Percentiles rank a stretch among this genome's conserved stretches.
phyloP scores from a whole-genome alignment of 2,888 invertebrate genomes.

The Argynnis bischoffii region DNA sequence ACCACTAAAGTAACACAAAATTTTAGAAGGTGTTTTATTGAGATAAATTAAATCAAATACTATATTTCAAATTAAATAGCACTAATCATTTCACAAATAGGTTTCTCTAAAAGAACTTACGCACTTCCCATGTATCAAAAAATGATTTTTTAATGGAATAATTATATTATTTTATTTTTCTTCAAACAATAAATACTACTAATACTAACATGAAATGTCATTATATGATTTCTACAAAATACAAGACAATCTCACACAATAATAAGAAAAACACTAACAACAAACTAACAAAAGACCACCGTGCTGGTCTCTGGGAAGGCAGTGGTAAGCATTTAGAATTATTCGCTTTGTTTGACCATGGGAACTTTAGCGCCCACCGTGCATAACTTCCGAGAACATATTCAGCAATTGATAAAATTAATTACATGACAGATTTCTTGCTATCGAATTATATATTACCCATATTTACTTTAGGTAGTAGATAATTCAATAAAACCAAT shows the following conservation, averaged over 20 bases:
- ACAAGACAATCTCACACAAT: slow-evolving; percentile 42
- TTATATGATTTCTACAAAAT: slow-evolving; percentile 18
- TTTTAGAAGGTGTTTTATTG: too few relatives aligned
- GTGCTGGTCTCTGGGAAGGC: slow-evolving; percentile 63
- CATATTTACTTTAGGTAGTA: neutral
- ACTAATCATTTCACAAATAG: too few relatives aligned
- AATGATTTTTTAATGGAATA: neutral
- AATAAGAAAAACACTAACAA: slow-evolving; percentile 51
- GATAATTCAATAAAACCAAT: too few relatives aligned
- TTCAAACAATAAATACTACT: slow-evolving; percentile 6
- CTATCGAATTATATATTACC: slow-evolving; percentile 22
- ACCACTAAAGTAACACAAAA: too few relatives aligned
- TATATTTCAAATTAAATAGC: too few relatives aligned
- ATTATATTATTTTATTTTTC: neutral
- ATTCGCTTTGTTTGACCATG: slow-evolving; percentile 60
- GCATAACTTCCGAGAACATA: slow-evolving; percentile 61
- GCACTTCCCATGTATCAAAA: too few relatives aligned
- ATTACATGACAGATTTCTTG: slow-evolving; percentile 29
- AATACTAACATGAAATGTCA: slow-evolving; percentile 27
- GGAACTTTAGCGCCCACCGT: slow-evolving; percentile 50
- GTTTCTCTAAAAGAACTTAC: too few relatives aligned
- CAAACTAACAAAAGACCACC: slow-evolving; percentile 56
- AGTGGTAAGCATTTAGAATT: slow-evolving; percentile 70
- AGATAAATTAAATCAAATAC: too few relatives aligned
- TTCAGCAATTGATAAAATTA: slow-evolving; percentile 56